These are phyloP conservation scores for Gryllus bimaculatus DNA, from an alignment of 1,140 invertebrate species.

Conservation along the genomic window DNA sequence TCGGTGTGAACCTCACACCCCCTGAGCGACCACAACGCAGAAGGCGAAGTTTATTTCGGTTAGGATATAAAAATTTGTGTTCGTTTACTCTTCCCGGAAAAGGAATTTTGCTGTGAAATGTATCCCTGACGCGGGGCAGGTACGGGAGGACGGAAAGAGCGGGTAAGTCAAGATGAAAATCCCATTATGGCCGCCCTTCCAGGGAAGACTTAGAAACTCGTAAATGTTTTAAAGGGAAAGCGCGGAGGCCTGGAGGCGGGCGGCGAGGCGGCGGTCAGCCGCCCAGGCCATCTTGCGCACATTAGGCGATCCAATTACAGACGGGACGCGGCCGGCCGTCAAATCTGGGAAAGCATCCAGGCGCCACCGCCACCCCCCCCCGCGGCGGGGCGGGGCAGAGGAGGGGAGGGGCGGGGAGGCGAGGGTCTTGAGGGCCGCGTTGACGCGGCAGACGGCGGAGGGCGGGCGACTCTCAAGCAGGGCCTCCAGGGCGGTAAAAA, in stretches of 20 bases:
- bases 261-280: too few species aligned
- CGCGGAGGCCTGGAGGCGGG: background rate
- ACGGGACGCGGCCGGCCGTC: background rate
- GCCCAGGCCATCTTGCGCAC: background rate
- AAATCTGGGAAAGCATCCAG: background rate
- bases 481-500: too few species aligned
- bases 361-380: too few species aligned
- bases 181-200: background rate
- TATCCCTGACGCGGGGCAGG: background rate
- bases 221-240: background rate
- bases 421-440: background rate
- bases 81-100: background rate
- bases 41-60: background rate
- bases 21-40: too few species aligned
- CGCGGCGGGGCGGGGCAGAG: background rate
- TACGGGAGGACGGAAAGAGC: background rate
- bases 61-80: background rate
- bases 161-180: background rate
- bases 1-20: background rate
- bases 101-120: background rate
- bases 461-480: too few species aligned
- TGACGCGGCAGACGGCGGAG: background rate
- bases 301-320: conserved; percentile 4
- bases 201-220: background rate
- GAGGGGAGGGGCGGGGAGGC: background rate